Percentiles rank a stretch among this genome's conserved stretches.
These are phyloP conservation scores for Talpa occidentalis DNA, from an alignment of 2,113 vertebrate species.

Conservation along the genomic window DNA sequence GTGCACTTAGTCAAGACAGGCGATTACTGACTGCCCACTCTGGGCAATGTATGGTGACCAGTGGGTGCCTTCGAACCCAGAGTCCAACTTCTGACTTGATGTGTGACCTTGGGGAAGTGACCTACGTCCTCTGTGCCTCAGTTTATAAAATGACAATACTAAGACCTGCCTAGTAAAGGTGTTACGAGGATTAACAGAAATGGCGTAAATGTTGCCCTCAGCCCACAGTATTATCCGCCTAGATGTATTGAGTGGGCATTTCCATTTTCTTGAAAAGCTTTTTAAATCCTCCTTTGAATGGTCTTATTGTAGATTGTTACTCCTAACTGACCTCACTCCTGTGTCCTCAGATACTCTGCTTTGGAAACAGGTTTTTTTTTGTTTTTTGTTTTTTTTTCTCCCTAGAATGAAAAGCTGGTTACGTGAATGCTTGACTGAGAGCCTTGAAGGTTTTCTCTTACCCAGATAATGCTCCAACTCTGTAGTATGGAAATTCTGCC, in stretches of 20 bases:
- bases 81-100: background rate
- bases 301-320: background rate
- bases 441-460: background rate
- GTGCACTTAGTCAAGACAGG: background rate
- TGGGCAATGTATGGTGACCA: background rate
- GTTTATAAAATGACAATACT: background rate
- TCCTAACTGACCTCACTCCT: background rate
- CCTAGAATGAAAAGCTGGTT: background rate
- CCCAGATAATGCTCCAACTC: background rate
- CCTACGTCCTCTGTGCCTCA: background rate
- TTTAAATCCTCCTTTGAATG: background rate
- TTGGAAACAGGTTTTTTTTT: slow-evolving; percentile 4
- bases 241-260: background rate
- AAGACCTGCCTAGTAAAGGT: background rate
- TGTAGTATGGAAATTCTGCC: too few species aligned
- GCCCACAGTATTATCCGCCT: background rate
- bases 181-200: background rate
- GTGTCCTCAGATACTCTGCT: background rate
- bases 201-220: background rate
- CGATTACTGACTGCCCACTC: background rate
- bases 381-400: background rate
- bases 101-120: background rate
- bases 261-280: background rate
- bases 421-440: background rate
- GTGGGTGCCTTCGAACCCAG: background rate